These are phyloP conservation scores for Dinomys branickii DNA, from an alignment of 2,113 vertebrate species.

Conservation along the genomic window DNA sequence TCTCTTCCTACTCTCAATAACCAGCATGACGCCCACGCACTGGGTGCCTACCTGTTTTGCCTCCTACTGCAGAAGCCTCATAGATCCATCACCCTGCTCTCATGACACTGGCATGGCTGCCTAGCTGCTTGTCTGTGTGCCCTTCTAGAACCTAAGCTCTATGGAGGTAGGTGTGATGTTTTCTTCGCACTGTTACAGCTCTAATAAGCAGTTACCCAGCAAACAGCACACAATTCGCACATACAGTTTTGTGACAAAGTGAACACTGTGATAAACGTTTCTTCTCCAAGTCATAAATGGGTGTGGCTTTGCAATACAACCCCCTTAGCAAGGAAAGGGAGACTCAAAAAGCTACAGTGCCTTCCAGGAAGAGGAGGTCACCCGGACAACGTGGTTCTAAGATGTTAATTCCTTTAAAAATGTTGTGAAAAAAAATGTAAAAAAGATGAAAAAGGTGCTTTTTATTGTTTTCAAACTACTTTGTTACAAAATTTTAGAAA, in stretches of 20 bases:
- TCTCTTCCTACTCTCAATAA: not conserved
- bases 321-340: not conserved
- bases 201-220: not conserved
- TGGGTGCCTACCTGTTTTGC: not conserved
- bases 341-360: not conserved
- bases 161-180: not conserved
- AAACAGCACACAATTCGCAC: not conserved
- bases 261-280: not conserved
- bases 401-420: constrained; percentile 8
- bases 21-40: not conserved
- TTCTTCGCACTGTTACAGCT: not conserved
- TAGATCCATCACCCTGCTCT: not conserved
- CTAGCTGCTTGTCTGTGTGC: not conserved
- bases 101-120: not conserved
- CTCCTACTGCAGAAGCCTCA: not conserved
- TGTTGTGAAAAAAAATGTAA: not conserved
- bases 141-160: not conserved
- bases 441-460: not conserved
- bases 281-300: not conserved
- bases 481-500: constrained; percentile 7
- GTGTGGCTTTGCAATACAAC: not conserved
- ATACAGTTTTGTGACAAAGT: not conserved
- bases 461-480: not conserved
- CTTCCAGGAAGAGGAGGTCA: not conserved
- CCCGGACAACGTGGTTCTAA: not conserved